A percentile compares a stretch with the other conserved stretches of the same genome.
Evolutionary conservation across 2,797 vertebrate genomes (phyloP).

Genomic region (Aselliscus stoliczkanus): DNA sequence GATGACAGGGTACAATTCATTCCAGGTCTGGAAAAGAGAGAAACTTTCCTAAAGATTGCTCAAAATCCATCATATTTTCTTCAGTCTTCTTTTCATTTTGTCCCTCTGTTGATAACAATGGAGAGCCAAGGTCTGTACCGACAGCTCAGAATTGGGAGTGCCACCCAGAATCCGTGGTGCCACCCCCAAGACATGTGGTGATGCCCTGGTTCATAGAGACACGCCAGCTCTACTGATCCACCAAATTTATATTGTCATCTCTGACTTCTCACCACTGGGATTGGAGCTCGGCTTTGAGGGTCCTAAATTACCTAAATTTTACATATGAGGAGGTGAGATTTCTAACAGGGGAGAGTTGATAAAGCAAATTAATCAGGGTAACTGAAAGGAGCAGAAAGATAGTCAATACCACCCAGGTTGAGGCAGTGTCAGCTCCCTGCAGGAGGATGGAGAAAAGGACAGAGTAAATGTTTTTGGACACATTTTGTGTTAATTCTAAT

Average conservation of each 20-base stretch:
- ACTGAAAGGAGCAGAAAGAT: not conserved
- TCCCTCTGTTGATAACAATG: not conserved
- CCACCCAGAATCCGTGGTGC: not conserved
- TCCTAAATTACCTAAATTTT: not conserved
- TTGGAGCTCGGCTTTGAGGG: not conserved
- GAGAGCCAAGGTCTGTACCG: not conserved
- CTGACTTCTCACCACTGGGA: not conserved
- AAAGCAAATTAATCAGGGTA: not conserved
- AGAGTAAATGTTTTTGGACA: not conserved
- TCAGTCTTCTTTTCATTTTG: not conserved
- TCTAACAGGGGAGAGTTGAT: not conserved
- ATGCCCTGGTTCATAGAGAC: not conserved
- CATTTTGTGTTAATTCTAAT: not conserved
- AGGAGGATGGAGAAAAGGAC: not conserved
- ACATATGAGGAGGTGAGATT: not conserved
- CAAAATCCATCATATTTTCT: not conserved
- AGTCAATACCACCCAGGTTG: not conserved
- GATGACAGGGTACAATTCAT: not conserved
- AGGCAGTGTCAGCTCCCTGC: not conserved
- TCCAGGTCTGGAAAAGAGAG: not conserved
- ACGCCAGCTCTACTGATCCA: not conserved
- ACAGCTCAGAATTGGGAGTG: not conserved
- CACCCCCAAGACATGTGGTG: not conserved
- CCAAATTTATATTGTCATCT: not conserved
- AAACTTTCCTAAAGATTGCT: not conserved